Percentiles rank a stretch among this genome's conserved stretches.
phyloP scores from a whole-genome alignment of 2,888 invertebrate genomes.

The Poecilus cupreus region DNA sequence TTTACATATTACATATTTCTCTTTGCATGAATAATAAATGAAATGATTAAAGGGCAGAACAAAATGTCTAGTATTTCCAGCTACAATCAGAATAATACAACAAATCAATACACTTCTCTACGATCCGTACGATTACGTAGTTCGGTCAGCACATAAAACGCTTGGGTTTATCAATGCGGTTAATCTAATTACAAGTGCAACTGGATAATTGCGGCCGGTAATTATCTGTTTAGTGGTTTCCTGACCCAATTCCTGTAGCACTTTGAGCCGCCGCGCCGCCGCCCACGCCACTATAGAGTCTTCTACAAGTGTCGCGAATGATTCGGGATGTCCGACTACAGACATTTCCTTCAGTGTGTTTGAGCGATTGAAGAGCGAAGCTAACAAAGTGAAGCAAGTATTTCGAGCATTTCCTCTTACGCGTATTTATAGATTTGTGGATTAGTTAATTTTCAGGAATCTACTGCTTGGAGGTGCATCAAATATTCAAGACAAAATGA shows the following conservation, averaged over 20 bases:
- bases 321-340: conserved; percentile 2
- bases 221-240: conserved; percentile 57
- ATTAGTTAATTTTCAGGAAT: not conserved
- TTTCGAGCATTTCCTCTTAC: conserved; percentile 25
- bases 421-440: not conserved
- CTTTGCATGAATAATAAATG: too few species aligned
- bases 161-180: conserved; percentile 26
- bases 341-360: not conserved
- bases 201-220: conserved; percentile 37
- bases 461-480: conserved; percentile 7
- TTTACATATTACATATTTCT: too few species aligned
- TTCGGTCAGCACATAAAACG: too few species aligned
- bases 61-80: too few species aligned
- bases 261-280: not conserved
- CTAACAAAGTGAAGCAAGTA: not conserved
- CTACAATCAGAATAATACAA: too few species aligned
- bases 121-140: too few species aligned
- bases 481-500: not conserved
- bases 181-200: conserved; percentile 47
- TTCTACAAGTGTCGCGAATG: not conserved
- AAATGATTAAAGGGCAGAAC: too few species aligned
- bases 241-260: conserved; percentile 49
- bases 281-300: not conserved
- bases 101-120: too few species aligned
- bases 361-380: not conserved